Evolutionary conservation across 2,888 invertebrate genomes (phyloP).

Genomic region (Ectemnius cavifrons): DNA sequence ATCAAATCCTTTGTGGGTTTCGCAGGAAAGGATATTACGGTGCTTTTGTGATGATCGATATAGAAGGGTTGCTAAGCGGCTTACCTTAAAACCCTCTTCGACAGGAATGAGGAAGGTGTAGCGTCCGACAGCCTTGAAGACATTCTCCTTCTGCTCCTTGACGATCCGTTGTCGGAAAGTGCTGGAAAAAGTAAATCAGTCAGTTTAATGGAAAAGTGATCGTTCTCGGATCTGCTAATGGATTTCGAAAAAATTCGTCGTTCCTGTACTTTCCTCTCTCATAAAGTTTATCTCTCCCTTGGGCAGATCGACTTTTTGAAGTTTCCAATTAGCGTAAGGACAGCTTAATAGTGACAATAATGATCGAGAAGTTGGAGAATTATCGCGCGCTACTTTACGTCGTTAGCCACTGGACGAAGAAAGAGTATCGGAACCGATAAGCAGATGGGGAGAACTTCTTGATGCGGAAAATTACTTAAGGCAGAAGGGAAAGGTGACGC

Average conservation of each 20-base stretch:
- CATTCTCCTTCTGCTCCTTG: constrained; percentile 85
- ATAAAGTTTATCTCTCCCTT: too few relatives aligned
- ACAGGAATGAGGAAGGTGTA: constrained; percentile 95
- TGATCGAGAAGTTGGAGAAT: too few relatives aligned
- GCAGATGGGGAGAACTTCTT: constrained; percentile 4
- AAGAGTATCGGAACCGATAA: background rate
- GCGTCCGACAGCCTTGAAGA: constrained; percentile 88
- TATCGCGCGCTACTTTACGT: too few relatives aligned
- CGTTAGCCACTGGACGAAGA: too few relatives aligned
- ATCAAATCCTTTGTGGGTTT: constrained; percentile 32
- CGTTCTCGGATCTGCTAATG: background rate
- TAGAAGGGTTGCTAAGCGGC: constrained; percentile 49
- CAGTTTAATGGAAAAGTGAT: constrained; percentile 2
- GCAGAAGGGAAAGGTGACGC: constrained; percentile 29
- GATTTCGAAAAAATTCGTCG: background rate
- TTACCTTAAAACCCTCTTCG: constrained; percentile 93
- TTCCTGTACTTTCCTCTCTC: too few relatives aligned
- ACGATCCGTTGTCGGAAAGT: constrained; percentile 87
- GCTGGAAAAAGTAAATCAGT: constrained; percentile 76
- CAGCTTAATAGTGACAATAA: too few relatives aligned
- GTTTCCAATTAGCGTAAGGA: too few relatives aligned
- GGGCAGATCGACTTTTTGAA: too few relatives aligned
- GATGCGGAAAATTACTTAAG: constrained; percentile 41
- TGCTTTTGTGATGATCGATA: constrained; percentile 50
- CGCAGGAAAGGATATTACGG: constrained; percentile 44